Evolutionary conservation across 2,797 vertebrate genomes (phyloP).

Genomic region (Manis javanica): DNA sequence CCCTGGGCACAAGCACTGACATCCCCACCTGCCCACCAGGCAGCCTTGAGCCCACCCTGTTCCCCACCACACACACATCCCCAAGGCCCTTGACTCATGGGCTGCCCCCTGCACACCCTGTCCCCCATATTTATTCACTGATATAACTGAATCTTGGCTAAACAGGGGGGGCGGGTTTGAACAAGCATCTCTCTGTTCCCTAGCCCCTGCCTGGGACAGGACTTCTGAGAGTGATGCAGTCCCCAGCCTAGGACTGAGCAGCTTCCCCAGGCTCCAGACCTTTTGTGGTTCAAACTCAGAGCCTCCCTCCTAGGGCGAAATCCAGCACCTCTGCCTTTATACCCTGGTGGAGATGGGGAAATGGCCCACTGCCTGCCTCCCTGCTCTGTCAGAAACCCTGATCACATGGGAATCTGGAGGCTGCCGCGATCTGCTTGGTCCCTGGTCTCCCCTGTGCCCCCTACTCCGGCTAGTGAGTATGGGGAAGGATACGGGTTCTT

Average conservation of each 20-base stretch:
- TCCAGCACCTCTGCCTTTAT: background rate
- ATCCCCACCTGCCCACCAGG: background rate
- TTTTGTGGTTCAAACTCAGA: background rate
- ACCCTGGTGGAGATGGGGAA: background rate
- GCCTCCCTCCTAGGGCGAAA: background rate
- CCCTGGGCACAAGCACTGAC: conserved; percentile 70
- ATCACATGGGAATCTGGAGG: background rate
- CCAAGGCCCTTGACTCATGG: background rate
- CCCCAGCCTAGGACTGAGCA: background rate
- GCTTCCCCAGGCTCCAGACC: background rate
- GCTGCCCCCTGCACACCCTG: background rate
- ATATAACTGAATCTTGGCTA: background rate
- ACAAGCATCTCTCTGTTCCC: background rate
- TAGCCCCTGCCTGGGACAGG: background rate
- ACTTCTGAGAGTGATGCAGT: background rate
- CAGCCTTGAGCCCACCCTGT: background rate
- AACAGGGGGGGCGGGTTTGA: background rate
- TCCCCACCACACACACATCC: background rate
- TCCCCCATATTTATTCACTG: conserved; percentile 68
- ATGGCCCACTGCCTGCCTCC: background rate
- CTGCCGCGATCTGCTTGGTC: background rate
- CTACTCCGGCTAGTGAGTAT: background rate
- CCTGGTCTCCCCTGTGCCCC: background rate
- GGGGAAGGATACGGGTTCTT: conserved; percentile 63
- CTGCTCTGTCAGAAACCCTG: background rate